A percentile compares a stretch with the other conserved stretches of the same genome.
Evolutionary conservation across 2,888 invertebrate species (phyloP).

Genomic region (Calephelis perditalis): DNA sequence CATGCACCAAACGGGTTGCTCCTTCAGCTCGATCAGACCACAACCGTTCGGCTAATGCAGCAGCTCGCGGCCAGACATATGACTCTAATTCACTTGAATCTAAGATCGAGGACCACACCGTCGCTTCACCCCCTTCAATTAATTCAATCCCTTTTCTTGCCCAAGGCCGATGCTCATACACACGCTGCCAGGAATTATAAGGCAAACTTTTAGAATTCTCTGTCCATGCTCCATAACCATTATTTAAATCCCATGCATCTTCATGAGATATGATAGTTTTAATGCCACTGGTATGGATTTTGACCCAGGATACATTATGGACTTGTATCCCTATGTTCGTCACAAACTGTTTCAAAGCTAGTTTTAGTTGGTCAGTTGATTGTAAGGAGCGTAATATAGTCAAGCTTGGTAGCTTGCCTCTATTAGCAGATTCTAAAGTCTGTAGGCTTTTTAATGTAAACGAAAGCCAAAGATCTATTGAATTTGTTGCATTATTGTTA

Average conservation of each 20-base stretch:
- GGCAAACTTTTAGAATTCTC: slow-evolving; percentile 87
- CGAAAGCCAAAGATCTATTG: slow-evolving; percentile 84
- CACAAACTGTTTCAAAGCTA: slow-evolving; percentile 43
- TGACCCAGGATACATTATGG: slow-evolving; percentile 83
- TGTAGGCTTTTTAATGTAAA: slow-evolving; percentile 81
- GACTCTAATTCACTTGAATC: slow-evolving; percentile 83
- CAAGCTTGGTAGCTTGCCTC: slow-evolving; percentile 44
- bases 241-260: slow-evolving; percentile 91
- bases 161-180: slow-evolving; percentile 85
- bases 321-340: slow-evolving; percentile 58
- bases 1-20: slow-evolving; percentile 76
- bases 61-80: slow-evolving; percentile 88
- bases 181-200: slow-evolving; percentile 89
- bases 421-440: slow-evolving; percentile 74
- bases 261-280: slow-evolving; percentile 87
- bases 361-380: slow-evolving; percentile 43
- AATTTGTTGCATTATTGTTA: slow-evolving; percentile 79
- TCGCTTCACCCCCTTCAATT: slow-evolving; percentile 85
- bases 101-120: slow-evolving; percentile 88
- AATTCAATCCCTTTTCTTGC: slow-evolving; percentile 49
- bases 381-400: slow-evolving; percentile 51
- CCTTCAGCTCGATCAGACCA: slow-evolving; percentile 80
- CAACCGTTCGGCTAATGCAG: slow-evolving; percentile 87
- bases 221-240: slow-evolving; percentile 88
- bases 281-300: slow-evolving; percentile 71